Base-by-base conservation (phyloP, 2,797 vertebrate species). In the Sphenodon punctatus region DNA sequence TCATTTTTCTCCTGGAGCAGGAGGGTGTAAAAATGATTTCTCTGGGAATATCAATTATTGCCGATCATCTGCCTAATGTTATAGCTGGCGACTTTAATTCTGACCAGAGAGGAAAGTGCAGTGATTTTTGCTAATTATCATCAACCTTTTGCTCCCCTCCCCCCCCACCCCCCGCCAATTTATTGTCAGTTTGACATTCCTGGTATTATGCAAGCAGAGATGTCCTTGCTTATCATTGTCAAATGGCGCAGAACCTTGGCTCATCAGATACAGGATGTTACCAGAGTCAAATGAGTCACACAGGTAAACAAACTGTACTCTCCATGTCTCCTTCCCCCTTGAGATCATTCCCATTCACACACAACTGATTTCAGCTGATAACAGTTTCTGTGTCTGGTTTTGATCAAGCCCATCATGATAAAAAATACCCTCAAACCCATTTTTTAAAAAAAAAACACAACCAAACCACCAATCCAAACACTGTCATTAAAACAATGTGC, bases 261-360 rank as follows among this genome's bases (percentile, higher is more conserved):
- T 87, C 11, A 0, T 38, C 49, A 34, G 15, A 1, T 2, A 38
- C 1, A 68, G 0, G 0, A 38, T 32, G 53, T 39, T 2, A 0
- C 32, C 53, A 30, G 27, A 17, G 51, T 30, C 51, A 17, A 30
- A 30, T 17, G 43, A 10, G 30, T 17, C 1, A 0, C 0, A 2
- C 23, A 41, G 60, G 23, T 63, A 72, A 43, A 61, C 9, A 42
- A 71, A 42, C 15, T 58, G 15, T 43, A 1, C n/a, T 20, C 53
- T 48, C 13, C 2, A 0, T 65, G 19, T 39, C 30, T 32, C 53
- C 32, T 55, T 51, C 73, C 53, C 67, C 48, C 66, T 68, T 32
- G 41, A 39, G 23, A 32, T 25, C 34, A 22, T 41, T 15, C 45
- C 46, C 1, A 0, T 38, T 11, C 4, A 10, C 48, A 39, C 34